Conservation (phyloP, 2,888 invertebrate species). For the Kryphioiulus occultus region DNA sequence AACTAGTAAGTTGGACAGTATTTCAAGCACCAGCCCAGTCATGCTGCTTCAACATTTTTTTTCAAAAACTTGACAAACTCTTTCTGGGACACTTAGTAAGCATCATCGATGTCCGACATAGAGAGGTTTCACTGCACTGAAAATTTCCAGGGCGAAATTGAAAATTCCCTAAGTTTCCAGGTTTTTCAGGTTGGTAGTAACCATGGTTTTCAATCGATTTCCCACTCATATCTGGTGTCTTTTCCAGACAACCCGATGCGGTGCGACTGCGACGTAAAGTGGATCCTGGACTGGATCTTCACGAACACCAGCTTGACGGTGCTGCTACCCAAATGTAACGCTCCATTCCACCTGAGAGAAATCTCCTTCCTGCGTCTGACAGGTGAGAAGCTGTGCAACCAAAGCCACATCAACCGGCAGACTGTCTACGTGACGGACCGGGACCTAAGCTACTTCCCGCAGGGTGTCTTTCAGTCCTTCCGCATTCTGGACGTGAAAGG, state of each 20-base stretch:
- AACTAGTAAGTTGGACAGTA: too few relatives aligned
- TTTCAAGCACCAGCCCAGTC: too few relatives aligned
- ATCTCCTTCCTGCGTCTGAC: constrained; percentile 68
- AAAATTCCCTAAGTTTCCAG: too few relatives aligned
- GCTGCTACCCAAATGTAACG: constrained; percentile 52
- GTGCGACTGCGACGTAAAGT: constrained; percentile 54
- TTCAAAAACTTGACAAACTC: too few relatives aligned
- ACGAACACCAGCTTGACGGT: constrained; percentile 51
- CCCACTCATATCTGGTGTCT: not conserved
- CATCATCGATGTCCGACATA: too few relatives aligned
- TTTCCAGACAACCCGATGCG: constrained; percentile 52
- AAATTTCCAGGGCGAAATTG: too few relatives aligned
- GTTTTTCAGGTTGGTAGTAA: too few relatives aligned
- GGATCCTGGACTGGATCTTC: constrained; percentile 53
- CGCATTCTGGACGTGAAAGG: constrained; percentile 51
- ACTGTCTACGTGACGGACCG: constrained; percentile 54
- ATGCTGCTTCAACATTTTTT: too few relatives aligned
- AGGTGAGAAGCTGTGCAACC: constrained; percentile 50
- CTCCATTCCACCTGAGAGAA: constrained; percentile 80
- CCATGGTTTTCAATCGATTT: not conserved
- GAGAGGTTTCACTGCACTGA: too few relatives aligned
- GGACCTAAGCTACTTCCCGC: constrained; percentile 52
- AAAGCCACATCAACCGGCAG: constrained; percentile 58
- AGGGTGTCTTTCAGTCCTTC: constrained; percentile 52
- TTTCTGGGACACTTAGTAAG: too few relatives aligned